Evolutionary conservation across 1,140 invertebrate species (phyloP), one percentile per base, ranked within the genome.

Genomic region (Drosophila athabasca): DNA sequence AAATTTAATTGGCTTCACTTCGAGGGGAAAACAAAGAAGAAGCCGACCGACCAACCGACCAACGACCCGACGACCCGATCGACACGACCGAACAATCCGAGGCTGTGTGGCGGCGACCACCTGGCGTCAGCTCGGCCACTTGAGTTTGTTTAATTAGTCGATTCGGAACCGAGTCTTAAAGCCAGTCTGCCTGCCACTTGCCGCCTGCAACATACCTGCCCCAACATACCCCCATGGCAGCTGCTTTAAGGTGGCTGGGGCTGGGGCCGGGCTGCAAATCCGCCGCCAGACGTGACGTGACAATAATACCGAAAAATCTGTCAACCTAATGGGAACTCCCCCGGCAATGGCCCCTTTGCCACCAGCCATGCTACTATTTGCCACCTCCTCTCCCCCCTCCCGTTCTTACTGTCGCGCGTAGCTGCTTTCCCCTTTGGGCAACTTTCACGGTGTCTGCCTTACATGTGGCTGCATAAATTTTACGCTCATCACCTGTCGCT

Each of bases 401-500:
- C 7, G 26, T 7, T 9, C 8, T 8, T 8, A 17, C 8, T 39
- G n/a, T 11, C 3, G 13, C 35, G n/a, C 35, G 35, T 39, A 39
- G 35, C 1, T 44, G 41, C 26, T 43, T 58, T 35, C 44, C 67
- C 65, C 67, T 50, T 70, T 68, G 48, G 77, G 82, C 81, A 80
- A 82, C 61, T 82, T 82, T 82, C 79, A 74, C 60, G 74, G 60
- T 80, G 78, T 66, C 62, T 65, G 65, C 70, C 69, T 81, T 75
- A 87, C 82, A 82, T 87, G 83, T 87, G 83, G 83, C 83, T 88
- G 83, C 83, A 88, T 87, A 87, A 87, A 87, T 87, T 87, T 87
- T 72, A 88, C 79, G 79, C 83, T 88, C 83, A 88, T 87, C 83
- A 87, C 83, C 83, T 87, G 82, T 71, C 59, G 59, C 69, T 41